Conservation (phyloP, 2,888 invertebrate genomes). For the Andrena chrysosceles region DNA sequence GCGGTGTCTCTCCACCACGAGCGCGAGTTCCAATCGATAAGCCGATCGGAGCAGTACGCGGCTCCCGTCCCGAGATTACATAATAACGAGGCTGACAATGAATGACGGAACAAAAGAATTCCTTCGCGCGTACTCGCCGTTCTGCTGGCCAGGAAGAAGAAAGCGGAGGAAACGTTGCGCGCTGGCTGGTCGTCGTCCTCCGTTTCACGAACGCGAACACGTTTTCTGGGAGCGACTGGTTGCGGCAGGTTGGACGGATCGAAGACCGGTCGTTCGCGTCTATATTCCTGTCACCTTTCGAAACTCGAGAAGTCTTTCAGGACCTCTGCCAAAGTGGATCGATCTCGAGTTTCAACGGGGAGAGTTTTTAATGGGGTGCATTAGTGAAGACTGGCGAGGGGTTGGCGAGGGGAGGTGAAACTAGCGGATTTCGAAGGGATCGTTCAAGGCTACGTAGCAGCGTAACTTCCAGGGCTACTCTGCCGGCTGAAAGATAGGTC, state of each 20-base stretch:
- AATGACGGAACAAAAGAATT: conserved; percentile 73
- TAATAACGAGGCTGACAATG: conserved; percentile 68
- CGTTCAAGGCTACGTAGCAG: conserved; percentile 3
- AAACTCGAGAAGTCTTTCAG: conserved; percentile 42
- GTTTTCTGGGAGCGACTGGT: conserved; percentile 54
- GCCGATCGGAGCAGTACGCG: conserved; percentile 37
- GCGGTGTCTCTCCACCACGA: conserved; percentile 2
- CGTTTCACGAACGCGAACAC: conserved; percentile 41
- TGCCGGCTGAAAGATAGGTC: conserved; percentile 8
- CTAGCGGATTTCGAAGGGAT: not conserved
- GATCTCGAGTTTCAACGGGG: conserved; percentile 41
- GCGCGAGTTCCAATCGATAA: conserved; percentile 59
- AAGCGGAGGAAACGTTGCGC: conserved; percentile 45
- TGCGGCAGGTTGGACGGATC: conserved; percentile 10
- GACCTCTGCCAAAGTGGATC: conserved; percentile 14
- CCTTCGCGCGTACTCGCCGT: conserved; percentile 67
- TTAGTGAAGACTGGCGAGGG: conserved; percentile 10
- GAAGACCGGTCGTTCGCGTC: conserved; percentile 29
- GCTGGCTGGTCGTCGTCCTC: conserved; percentile 26
- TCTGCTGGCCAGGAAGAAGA: conserved; percentile 49
- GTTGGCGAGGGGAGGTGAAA: not conserved
- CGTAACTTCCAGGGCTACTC: not conserved
- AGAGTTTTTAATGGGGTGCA: conserved; percentile 36
- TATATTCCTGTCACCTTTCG: conserved; percentile 50
- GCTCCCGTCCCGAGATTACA: conserved; percentile 53